Base-by-base conservation (phyloP, 1,140 invertebrate genomes). In the Drosophila willistoni region DNA sequence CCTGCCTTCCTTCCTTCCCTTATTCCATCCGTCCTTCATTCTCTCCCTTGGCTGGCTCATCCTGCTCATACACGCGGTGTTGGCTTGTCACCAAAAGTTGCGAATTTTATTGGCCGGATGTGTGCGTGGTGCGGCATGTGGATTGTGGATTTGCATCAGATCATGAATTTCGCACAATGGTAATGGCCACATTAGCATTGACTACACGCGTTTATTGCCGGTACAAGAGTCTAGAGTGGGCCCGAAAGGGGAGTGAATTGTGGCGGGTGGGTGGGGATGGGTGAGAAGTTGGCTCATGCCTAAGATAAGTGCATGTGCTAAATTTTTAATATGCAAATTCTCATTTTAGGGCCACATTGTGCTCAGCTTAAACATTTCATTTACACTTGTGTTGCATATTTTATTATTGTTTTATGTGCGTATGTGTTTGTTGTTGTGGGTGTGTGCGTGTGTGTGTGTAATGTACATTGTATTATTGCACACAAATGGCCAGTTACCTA, bases 251-350 rank as follows among this genome's bases (percentile, higher is more conserved):
- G 1, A 29, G 29, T 29, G 34, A 36, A 9, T 10, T 36, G 34
- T 0, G 34, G 34, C 9, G 34, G 34, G 34, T 34, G 5, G 6
- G 2, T 29, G 34, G 34, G 9, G 34, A 2, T 10, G 34, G 1
- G 34, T 3, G 34, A 3, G 34, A 10, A 7, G 33, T 1, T 1
- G 7, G 33, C 2, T 34, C 33, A 25, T 25, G 22, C 3, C 22
- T 25, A 25, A 25, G 55, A 33, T 59, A 77, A 87, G 75, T 87
- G 84, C 83, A 86, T 87, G 83, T 86, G 83, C 79, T 77, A 83
- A 87, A 86, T 86, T 87, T 87, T 71, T 87, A 87, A 86, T 86
- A 86, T 86, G 83, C 72, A 87, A 86, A 86, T 86, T 79, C 79
- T 9, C 57, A 29, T 42, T 51, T 47, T 33, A 36, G 64, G 42